Percentiles rank a stretch among this genome's conserved stretches.
Conservation (phyloP, 2,888 invertebrate genomes). For the Yponomeuta evonymella region DNA sequence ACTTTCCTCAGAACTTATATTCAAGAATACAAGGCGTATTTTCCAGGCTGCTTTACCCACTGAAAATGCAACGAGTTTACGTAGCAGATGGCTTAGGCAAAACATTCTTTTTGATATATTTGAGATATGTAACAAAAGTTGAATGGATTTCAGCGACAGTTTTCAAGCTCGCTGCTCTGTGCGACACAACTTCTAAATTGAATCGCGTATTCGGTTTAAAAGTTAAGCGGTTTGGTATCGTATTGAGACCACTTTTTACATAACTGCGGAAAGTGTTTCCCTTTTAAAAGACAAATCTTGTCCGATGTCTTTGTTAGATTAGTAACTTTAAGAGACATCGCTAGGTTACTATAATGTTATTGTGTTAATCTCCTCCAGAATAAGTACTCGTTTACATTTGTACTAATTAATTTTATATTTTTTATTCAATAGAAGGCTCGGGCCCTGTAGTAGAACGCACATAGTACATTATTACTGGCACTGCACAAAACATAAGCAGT, state of each 20-base stretch:
- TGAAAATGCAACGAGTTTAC: constrained; percentile 10
- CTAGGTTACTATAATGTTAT: background rate
- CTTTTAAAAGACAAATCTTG: constrained; percentile 50
- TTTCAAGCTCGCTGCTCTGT: constrained; percentile 46
- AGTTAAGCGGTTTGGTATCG: constrained; percentile 71
- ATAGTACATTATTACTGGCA: no score
- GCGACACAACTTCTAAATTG: constrained; percentile 70
- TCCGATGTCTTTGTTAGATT: constrained; percentile 48
- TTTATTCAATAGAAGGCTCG: no score
- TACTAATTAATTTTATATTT: no score
- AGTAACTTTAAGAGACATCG: constrained; percentile 16
- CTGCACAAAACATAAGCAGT: no score
- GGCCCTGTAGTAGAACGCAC: no score
- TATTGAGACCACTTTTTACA: constrained; percentile 65
- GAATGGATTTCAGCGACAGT: constrained; percentile 60
- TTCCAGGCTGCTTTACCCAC: background rate
- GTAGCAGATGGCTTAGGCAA: constrained; percentile 27
- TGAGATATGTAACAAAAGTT: constrained; percentile 58
- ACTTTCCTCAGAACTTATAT: background rate
- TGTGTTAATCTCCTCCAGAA: no score
- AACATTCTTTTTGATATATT: constrained; percentile 35
- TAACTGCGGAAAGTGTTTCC: constrained; percentile 60
- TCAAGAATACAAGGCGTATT: background rate
- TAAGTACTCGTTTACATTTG: no score
- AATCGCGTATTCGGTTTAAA: constrained; percentile 74